Evolutionary conservation across 2,888 invertebrate species (phyloP), one percentile per base, ranked within the genome.

Genomic region (Ormyrus rosae): DNA sequence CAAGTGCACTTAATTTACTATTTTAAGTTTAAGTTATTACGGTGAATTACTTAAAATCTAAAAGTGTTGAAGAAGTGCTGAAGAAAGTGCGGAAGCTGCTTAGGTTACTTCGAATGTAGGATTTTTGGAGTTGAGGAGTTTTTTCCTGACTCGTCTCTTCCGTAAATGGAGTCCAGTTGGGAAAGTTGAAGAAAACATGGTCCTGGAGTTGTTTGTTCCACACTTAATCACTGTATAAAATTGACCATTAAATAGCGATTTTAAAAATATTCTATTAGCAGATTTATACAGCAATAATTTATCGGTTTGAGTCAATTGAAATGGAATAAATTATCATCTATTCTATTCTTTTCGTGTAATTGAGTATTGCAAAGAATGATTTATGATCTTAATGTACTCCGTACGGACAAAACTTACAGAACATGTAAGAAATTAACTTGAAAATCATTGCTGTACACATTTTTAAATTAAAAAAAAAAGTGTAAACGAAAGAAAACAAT

Each of bases 211-310:
- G 60, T 58, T 11, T 69, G 50, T 10, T 11, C 45, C 46, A 10
- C 19, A 56, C 50, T 58, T 50, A 53, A 61, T 65, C 50, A 19
- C 61, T 78, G 48, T 45, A 9, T 10, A 69, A 73, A 71, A 75
- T 71, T 61, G 13, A 61, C 9, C 70, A 53, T 74, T 75, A 61
- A 75, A 78, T 58, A 58, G 55, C 60, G 10, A 53, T 7, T 50
- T 11, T 34, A 6, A 55, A 34, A 61, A n/a, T 58, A 61, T 53
- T 64, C 64, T 70, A 19, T 50, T 45, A 46, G 5, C 5, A 61
- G 10, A 5, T 9, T 34, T 2, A 11, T 72, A 13, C 53, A 53
- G 13, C 13, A 58, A 58, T 45, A 58, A 46, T 48, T 45, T 46
- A 61, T 58, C 34, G 34, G 3, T 34, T 34, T 34, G 34, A 34